These are phyloP conservation scores for Aphelenchoides bicaudatus DNA, from an alignment of 2,888 invertebrate species.

Conservation along the genomic window DNA sequence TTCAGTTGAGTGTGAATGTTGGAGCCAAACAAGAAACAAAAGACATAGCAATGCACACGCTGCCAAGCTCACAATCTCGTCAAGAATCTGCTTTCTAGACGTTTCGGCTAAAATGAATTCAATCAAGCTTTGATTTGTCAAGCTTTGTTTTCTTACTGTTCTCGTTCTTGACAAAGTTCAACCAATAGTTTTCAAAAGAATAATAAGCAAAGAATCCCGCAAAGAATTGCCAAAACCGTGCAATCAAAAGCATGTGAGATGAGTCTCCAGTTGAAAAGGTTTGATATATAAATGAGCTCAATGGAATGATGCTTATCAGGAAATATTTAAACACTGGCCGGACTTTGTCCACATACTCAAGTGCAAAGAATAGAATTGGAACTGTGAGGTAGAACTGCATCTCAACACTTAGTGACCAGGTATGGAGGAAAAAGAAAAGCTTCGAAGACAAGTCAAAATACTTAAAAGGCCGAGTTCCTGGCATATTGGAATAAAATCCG, in stretches of 20 bases:
- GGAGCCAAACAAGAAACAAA: neutral
- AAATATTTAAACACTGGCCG: neutral
- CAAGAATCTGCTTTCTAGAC: too few relatives aligned
- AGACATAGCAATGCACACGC: too few relatives aligned
- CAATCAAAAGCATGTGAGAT: neutral
- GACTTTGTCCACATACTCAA: neutral
- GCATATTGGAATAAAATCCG: slow-evolving; percentile 8
- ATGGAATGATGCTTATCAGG: neutral
- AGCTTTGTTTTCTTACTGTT: too few relatives aligned
- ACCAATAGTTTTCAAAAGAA: neutral
- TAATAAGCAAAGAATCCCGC: slow-evolving; percentile 1
- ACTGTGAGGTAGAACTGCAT: slow-evolving; percentile 2
- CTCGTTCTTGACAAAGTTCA: neutral
- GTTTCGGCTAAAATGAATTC: too few relatives aligned
- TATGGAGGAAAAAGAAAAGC: slow-evolving; percentile 2
- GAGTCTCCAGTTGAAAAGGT: neutral
- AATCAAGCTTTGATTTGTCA: too few relatives aligned
- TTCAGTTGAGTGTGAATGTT: neutral
- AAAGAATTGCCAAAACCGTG: slow-evolving; percentile 8
- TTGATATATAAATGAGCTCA: neutral
- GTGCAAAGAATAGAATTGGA: neutral
- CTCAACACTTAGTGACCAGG: slow-evolving; percentile 9
- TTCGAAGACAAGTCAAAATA: slow-evolving; percentile 12
- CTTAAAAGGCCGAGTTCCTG: neutral
- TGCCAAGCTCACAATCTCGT: too few relatives aligned